Evolutionary conservation across 2,113 vertebrate genomes (phyloP), one percentile per base, ranked within the genome.

Genomic region (Sardina pilchardus): DNA sequence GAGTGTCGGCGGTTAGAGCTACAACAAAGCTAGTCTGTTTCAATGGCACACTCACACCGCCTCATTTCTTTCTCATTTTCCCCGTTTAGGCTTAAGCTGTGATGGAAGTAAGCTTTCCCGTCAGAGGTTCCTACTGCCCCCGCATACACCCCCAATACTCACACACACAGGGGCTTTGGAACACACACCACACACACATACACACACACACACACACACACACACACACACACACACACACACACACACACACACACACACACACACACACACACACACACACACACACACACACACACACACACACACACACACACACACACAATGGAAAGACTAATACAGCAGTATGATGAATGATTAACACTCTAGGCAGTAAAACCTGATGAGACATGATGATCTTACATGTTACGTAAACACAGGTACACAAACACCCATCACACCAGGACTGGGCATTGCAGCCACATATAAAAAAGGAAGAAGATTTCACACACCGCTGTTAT

Each of bases 1-100:
- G 34, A 17, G 30, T 6, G 71, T 78, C 53, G 21, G 53, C 21
- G 34, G 26, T 34, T 36, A 78, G 30, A 36, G 34, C 30, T 12
- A 78, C 71, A 78, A 78, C 71, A 78, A 78, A 78, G 71, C 71
- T 36, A 34, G 71, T 78, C 71, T 78, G 71, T 78, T 78, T 78
- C 3, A 0, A 34, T 5, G 30, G 30, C 71, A 17, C 71, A 36
- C 71, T 36, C 26, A 36, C 34, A 10, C 14, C 5, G 10, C 26
- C 71, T 36, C 30, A 78, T 36, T 36, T 36, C 24, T 78, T 78
- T 78, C 16, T 10, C 71, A 78, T 78, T 78, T 78, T 36, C 34
- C 71, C 71, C 71, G 16, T 34, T 78, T 78, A 78, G 34, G 71
- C 12, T 78, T 36, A 16, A 78, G 30, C 71, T 17, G 34, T 78